A percentile compares a stretch with the other conserved stretches of the same genome.
phyloP scores from a whole-genome alignment of 1,140 invertebrate species.

The Ruditapes philippinarum region DNA sequence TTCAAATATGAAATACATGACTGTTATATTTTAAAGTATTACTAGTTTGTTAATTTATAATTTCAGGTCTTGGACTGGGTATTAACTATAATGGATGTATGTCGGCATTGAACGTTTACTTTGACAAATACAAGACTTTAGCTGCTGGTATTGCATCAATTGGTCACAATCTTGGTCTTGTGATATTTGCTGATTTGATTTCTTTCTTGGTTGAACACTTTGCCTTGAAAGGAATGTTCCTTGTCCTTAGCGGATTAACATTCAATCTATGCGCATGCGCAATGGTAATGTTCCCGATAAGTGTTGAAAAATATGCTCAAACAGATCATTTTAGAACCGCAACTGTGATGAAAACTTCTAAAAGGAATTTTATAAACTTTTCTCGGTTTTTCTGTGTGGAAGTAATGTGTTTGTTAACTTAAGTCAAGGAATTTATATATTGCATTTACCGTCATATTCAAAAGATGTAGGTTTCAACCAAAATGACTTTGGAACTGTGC shows the following conservation, averaged over 20 bases:
- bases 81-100: conserved; percentile 44
- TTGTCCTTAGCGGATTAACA: neutral
- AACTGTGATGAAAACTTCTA: neutral
- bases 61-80: conserved; percentile 31
- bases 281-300: neutral
- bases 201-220: neutral
- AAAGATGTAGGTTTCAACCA: conserved; percentile 1
- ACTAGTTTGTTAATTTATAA: too few relatives aligned
- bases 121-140: conserved; percentile 37
- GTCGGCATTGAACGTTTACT: conserved; percentile 7
- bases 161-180: conserved; percentile 21
- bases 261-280: conserved; percentile 34
- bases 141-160: conserved; percentile 27
- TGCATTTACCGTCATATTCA: conserved; percentile 34
- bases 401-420: conserved; percentile 30
- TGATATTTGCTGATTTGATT: conserved; percentile 21
- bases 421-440: conserved; percentile 6
- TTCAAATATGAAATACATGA: too few relatives aligned
- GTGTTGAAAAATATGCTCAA: neutral
- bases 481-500: conserved; percentile 1
- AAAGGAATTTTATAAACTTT: neutral
- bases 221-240: conserved; percentile 3
- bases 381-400: conserved; percentile 14
- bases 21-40: too few relatives aligned
- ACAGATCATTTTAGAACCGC: neutral